Base-by-base conservation (phyloP, 1,140 invertebrate genomes). In the Pachyrhynchus sulphureomaculatus region DNA sequence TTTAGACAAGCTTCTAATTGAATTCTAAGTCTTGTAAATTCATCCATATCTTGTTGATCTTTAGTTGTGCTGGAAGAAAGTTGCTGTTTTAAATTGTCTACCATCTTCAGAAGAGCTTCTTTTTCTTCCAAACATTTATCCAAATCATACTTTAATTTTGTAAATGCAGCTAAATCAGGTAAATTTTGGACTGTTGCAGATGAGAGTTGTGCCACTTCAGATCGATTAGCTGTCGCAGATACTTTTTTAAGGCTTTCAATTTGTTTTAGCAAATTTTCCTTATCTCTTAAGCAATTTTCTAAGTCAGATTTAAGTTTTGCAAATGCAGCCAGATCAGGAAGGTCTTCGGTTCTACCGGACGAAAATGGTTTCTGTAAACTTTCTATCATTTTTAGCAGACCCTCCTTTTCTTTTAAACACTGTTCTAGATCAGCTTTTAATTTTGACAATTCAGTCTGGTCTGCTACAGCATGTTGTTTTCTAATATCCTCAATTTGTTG, bases 111-210 rank as follows among this genome's bases (percentile, higher is more conserved):
- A 9, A 65, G 21, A 20, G 12, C 15, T 20, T 61, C 45, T 36
- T 57, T 61, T 44, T 60, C 52, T 29, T 41, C n/a, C 42, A 53
- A 29, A 47, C 42, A 49, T 20, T 39, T 32, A 3, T 39, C 39
- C 15, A 60, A 21, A 10, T 60, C 15, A 0, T 33, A 8, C 44
- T 52, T 42, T 18, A 60, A 5, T 44, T 48, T 10, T 12, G 13
- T 13, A 15, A 53, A 37, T n/a, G 10, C 24, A 39, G 23, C 21
- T 48, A 33, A 36, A 26, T 56, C 37, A 8, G 18, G 32, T 42
- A 15, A 42, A 8, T 18, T 5, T 9, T 21, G 9, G 23, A 17
- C 4, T 6, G 10, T 20, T 39, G 18, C 39, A 8, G 34, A 15
- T 8, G 23, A 23, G 1, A 52, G 17, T 48, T 57, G 45, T n/a